Evolutionary conservation across 2,113 vertebrate species (phyloP), one percentile per base, ranked within the genome.

Genomic region (Gorilla gorilla): DNA sequence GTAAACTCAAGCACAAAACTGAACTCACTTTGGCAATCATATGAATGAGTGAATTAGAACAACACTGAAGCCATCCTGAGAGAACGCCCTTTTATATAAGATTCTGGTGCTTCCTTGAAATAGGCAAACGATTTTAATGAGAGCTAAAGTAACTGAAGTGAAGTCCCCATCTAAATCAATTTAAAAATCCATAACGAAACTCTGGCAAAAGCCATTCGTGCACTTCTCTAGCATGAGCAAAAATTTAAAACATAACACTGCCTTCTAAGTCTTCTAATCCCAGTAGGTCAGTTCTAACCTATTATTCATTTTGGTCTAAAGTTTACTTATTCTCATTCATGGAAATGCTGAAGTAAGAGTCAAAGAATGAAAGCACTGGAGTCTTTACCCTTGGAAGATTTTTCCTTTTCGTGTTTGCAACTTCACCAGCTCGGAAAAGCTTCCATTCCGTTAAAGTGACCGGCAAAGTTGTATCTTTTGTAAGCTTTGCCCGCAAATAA

Each of bases 401-500:
- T 98, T 97, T 99, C 55, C 94, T 98, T 86, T 98, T 99, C 94
- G 95, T 98, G 97, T 97, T 97, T 45, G 94, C 97, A 96, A 98
- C 98, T 92, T 99, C 98, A 89, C 97, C 98, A 81, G 98, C 98
- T 96, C 12, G 96, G 92, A 99, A 99, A 80, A 99, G 98, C 97
- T 99, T 99, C 99, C 99, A 99, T 50, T 99, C 99, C 0, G 98
- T 98, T 97, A 99, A 93, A 0, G 98, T 99, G 86, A 99, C 98
- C 13, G 99, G 99, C 85, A 99, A 96, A 32, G 98, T 98, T 17
- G 98, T 98, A 13, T 99, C 99, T 96, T 99, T 99, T 8, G 97
- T 72, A 94, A 93, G 1, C 82, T 98, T 98, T 85, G 98, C 97
- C 6, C 97, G 94, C 76, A 98, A 81, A 75, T 40, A 94, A 10